Conservation (phyloP, 2,888 invertebrate species). For the Caenorhabditis afra region DNA sequence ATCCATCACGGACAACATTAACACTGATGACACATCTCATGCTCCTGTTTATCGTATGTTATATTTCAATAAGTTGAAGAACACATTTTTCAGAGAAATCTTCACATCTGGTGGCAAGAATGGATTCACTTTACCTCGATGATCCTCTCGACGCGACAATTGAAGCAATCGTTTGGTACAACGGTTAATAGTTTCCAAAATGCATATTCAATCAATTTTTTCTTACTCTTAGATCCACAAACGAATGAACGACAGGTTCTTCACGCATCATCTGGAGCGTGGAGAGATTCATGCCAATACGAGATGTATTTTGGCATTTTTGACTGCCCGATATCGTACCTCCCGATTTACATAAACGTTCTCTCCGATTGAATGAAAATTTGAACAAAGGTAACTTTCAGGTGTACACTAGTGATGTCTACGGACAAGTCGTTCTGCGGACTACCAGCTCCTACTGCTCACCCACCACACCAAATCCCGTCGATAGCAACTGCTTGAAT, state of each 20-base stretch:
- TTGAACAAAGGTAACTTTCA: background rate
- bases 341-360: slow-evolving; percentile 66
- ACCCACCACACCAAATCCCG: slow-evolving; percentile 49
- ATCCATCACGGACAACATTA: slow-evolving; percentile 62
- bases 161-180: slow-evolving; percentile 61
- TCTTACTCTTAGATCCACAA: slow-evolving; percentile 20
- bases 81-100: slow-evolving; percentile 38
- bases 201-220: too few species aligned
- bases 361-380: background rate
- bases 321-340: slow-evolving; percentile 58
- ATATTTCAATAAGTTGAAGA: background rate
- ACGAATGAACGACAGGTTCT: slow-evolving; percentile 59
- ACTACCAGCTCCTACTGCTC: slow-evolving; percentile 68
- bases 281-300: slow-evolving; percentile 70
- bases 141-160: slow-evolving; percentile 61
- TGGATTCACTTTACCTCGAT: slow-evolving; percentile 61
- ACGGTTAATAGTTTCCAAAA: slow-evolving; percentile 31
- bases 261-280: slow-evolving; percentile 73
- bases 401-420: slow-evolving; percentile 63
- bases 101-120: slow-evolving; percentile 69
- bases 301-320: slow-evolving; percentile 74
- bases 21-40: slow-evolving; percentile 59
- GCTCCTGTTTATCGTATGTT: slow-evolving; percentile 65
- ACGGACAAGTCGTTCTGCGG: slow-evolving; percentile 63
- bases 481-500: slow-evolving; percentile 65